Evolutionary conservation across 2,797 vertebrate genomes (phyloP).

Genomic region (Percopsis omiscomaycus): DNA sequence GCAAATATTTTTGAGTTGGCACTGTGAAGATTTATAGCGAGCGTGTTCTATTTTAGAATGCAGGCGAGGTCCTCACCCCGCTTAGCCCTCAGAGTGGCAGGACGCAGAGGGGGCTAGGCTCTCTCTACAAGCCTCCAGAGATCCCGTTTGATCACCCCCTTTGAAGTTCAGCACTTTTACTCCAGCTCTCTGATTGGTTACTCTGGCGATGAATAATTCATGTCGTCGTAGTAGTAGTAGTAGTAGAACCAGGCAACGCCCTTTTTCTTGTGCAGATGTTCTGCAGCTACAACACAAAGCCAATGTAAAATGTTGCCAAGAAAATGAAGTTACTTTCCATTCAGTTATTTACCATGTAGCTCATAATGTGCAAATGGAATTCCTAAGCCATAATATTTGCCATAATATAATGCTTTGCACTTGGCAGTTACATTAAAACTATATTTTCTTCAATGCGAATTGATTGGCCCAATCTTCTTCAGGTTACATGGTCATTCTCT

Average conservation of each 20-base stretch:
- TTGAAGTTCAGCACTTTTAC: constrained; percentile 45
- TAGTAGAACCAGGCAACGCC: not conserved
- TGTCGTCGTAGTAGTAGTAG: constrained; percentile 5
- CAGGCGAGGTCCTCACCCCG: constrained; percentile 2
- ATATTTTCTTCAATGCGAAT: constrained; percentile 9
- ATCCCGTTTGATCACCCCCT: constrained; percentile 45
- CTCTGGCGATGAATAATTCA: constrained; percentile 29
- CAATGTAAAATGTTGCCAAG: not conserved
- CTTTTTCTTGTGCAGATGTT: not conserved
- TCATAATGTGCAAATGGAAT: not conserved
- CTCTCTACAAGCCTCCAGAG: constrained; percentile 33
- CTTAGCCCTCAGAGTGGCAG: constrained; percentile 10
- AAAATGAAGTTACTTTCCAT: not conserved
- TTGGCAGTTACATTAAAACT: constrained; percentile 5
- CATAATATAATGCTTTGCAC: not conserved
- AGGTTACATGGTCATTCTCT: constrained; percentile 19
- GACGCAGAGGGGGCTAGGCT: constrained; percentile 19
- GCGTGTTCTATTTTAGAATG: constrained; percentile 19
- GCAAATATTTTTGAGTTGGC: constrained; percentile 3
- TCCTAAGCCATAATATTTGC: not conserved
- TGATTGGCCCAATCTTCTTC: constrained; percentile 13
- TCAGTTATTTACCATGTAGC: not conserved
- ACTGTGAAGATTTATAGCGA: constrained; percentile 1
- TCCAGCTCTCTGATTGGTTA: constrained; percentile 19
- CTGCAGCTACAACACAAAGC: not conserved